Evolutionary conservation across 2,113 vertebrate species (phyloP).

Genomic region (Spilogale gracilis): DNA sequence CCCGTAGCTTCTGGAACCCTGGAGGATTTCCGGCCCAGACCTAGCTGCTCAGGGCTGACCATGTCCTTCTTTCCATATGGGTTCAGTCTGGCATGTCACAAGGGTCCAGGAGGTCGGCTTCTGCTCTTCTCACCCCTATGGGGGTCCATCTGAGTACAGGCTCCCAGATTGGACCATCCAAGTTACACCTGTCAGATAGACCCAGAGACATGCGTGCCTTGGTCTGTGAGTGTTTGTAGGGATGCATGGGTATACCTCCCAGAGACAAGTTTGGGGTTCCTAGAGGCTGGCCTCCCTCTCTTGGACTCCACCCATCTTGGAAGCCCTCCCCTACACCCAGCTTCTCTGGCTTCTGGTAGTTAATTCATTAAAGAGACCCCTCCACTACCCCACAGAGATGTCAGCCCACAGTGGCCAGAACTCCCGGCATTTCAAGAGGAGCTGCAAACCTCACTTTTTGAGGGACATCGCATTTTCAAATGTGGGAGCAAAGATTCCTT

Average conservation of each 20-base stretch:
- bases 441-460: not conserved
- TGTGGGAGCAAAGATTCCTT: not conserved
- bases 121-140: not conserved
- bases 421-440: not conserved
- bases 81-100: not conserved
- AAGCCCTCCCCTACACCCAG: accelerated
- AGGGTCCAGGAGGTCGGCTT: not conserved
- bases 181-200: not conserved
- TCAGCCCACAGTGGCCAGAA: not conserved
- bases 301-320: accelerated
- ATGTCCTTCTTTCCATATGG: not conserved
- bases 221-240: not conserved
- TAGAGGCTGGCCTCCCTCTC: no score
- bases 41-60: not conserved
- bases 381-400: accelerated
- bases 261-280: not conserved
- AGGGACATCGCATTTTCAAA: not conserved
- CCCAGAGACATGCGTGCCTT: no score
- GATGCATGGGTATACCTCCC: not conserved
- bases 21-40: not conserved
- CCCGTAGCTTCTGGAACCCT: not conserved
- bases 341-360: accelerated
- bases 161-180: not conserved
- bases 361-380: no score
- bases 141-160: not conserved